Base-by-base conservation (phyloP, 23 tunicate species). In the Trididemnum nubilum region DNA sequence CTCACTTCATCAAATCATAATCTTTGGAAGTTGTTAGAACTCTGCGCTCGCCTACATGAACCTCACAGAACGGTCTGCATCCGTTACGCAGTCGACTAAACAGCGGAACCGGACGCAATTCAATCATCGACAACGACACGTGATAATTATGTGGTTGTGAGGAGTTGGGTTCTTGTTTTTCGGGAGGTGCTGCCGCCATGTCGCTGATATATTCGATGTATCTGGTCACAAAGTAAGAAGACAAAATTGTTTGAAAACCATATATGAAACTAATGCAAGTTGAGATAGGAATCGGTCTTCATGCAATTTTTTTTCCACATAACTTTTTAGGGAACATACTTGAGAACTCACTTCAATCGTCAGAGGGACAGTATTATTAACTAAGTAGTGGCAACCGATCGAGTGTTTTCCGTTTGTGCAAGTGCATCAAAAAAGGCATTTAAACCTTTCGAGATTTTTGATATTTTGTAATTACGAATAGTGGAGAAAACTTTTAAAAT, bases 51-150 rank as follows among this genome's bases (percentile, higher is more conserved):
- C 90, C 82, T 34, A 84, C 81, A 63, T 79, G 64, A 0, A 93
- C 81, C 72, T 93, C 98, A 51, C 93, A 83, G 50, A 85, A 88
- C 27, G 98, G 98, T 61, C 89, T 78, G 79, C 98, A 93, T 1
- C 98, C 98, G 37, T 75, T 83, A 25, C 98, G 73, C 24, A 66
- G 44, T 23, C 98, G 86, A 65, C 81, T 93, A 81, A 93, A 93
- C 52, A 88, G 82, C 1, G 98, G 98, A 3, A 93, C 98, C 18
- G 98, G 98, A 22, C 81, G 34, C 79, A 93, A 33, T 0, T 69
- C 83, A 49, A 93, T 61, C 34, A 72, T 77, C 34, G 90, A 63
- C 33, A 93, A 73, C 34, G 81, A 83, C 58, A 93, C 75, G 24
- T 86, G 93, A 38, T 86, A 50, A 23, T 70, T 28, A 32, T 87